Conservation (phyloP, 2,797 vertebrate species). For the Hyperoplus lanceolatus region DNA sequence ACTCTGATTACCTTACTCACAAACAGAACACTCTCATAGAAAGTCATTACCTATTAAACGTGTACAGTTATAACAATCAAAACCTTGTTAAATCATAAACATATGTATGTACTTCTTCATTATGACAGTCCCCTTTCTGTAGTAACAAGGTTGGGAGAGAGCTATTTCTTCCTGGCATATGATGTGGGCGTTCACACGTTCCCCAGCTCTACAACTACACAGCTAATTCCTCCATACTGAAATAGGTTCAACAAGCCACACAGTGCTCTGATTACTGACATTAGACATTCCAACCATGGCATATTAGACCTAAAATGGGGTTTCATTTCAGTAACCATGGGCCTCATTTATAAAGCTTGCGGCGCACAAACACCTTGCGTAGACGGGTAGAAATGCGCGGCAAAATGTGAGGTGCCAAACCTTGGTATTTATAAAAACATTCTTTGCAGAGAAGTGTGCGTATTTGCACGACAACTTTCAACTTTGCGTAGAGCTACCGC, state of each 20-base stretch:
- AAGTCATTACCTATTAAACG: slow-evolving; percentile 1
- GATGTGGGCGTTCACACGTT: not conserved
- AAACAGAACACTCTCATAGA: not conserved
- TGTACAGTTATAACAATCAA: slow-evolving; percentile 4
- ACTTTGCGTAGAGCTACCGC: no score
- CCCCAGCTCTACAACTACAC: slow-evolving; percentile 40
- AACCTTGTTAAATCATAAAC: slow-evolving; percentile 27
- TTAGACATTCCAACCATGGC: slow-evolving; percentile 49
- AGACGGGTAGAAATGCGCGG: no score
- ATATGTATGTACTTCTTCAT: not conserved
- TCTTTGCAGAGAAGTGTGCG: no score
- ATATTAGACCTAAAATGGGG: slow-evolving; percentile 28
- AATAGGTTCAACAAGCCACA: slow-evolving; percentile 51
- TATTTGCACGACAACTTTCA: no score
- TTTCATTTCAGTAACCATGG: slow-evolving; percentile 35
- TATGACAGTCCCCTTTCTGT: not conserved
- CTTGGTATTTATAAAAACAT: no score
- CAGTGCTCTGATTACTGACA: slow-evolving; percentile 57
- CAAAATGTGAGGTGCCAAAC: no score
- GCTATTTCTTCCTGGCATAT: slow-evolving; percentile 6
- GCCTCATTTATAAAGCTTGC: no score
- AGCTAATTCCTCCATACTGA: slow-evolving; percentile 52
- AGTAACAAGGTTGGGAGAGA: no score
- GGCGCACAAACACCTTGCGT: no score
- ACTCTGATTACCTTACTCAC: slow-evolving; percentile 2